Conservation (phyloP, 2,888 invertebrate genomes). For the Spatulosminthurus flaviceps region DNA sequence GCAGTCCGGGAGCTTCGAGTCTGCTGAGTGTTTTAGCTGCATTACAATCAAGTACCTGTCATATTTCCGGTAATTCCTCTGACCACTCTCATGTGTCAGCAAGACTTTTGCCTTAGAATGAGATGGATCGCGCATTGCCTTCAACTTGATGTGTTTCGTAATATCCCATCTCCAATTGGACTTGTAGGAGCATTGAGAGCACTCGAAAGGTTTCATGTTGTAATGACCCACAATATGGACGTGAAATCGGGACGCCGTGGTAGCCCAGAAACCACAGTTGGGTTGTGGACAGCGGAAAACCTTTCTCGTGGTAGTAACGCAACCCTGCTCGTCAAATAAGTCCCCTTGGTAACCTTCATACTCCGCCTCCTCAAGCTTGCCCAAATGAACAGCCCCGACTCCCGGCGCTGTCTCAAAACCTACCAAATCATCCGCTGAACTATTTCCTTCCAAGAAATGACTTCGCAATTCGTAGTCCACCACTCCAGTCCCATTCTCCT, state of each 20-base stretch:
- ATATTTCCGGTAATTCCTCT: constrained; percentile 91
- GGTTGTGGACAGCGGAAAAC: constrained; percentile 89
- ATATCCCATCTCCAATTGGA: constrained; percentile 98
- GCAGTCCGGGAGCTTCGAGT: constrained; percentile 61
- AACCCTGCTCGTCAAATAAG: constrained; percentile 39
- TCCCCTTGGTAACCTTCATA: constrained; percentile 43
- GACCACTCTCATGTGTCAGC: constrained; percentile 85
- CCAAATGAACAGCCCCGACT: constrained; percentile 66
- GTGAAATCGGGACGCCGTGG: constrained; percentile 90
- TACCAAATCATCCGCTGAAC: constrained; percentile 65
- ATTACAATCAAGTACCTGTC: constrained; percentile 85
- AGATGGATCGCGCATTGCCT: constrained; percentile 83
- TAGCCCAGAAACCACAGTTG: constrained; percentile 86
- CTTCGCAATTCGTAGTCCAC: constrained; percentile 52
- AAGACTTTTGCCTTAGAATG: constrained; percentile 80
- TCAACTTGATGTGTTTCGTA: constrained; percentile 91
- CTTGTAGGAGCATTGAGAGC: constrained; percentile 90
- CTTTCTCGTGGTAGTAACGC: constrained; percentile 54
- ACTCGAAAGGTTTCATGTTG: constrained; percentile 85
- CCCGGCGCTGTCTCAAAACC: constrained; percentile 70
- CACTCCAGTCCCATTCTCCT: constrained; percentile 48
- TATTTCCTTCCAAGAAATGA: constrained; percentile 53
- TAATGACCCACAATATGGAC: constrained; percentile 93
- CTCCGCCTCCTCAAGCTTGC: constrained; percentile 55
- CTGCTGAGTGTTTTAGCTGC: constrained; percentile 67